Evolutionary conservation across 35 echinoderm and acorn worm genomes (phyloP).

Genomic region (Apostichopus californicus): DNA sequence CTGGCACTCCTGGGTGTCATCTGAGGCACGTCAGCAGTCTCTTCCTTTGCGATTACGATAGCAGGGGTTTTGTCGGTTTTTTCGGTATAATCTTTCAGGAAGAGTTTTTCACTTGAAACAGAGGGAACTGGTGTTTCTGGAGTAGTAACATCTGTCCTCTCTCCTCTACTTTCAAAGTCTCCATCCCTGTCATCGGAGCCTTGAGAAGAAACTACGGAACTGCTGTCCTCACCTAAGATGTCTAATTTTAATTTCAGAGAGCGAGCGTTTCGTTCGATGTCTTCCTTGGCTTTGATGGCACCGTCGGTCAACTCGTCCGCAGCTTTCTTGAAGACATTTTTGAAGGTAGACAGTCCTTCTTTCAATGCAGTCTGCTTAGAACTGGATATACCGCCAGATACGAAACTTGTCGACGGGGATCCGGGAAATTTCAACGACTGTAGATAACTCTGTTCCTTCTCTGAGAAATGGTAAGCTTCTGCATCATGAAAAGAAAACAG

Average conservation of each 20-base stretch:
- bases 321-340: constrained; percentile 74
- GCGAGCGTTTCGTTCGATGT: constrained; percentile 61
- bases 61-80: not conserved
- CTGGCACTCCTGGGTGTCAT: constrained; percentile 19
- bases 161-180: not conserved
- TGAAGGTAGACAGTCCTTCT: constrained; percentile 50
- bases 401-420: not conserved
- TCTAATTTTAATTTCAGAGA: constrained; percentile 70
- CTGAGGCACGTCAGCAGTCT: not conserved
- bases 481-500: not conserved
- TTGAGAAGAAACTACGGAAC: constrained; percentile 27
- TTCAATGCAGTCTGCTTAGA: not conserved
- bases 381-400: not conserved
- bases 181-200: not conserved
- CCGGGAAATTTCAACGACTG: constrained; percentile 30
- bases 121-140: not conserved
- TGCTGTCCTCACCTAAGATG: constrained; percentile 39
- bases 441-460: constrained; percentile 47
- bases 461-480: constrained; percentile 29
- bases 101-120: not conserved
- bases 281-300: constrained; percentile 71
- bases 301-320: constrained; percentile 71
- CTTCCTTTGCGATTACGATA: not conserved
- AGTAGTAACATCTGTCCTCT: not conserved
- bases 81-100: not conserved